Base-by-base conservation (phyloP, 2,888 invertebrate genomes). In the Trachelus tabidus region DNA sequence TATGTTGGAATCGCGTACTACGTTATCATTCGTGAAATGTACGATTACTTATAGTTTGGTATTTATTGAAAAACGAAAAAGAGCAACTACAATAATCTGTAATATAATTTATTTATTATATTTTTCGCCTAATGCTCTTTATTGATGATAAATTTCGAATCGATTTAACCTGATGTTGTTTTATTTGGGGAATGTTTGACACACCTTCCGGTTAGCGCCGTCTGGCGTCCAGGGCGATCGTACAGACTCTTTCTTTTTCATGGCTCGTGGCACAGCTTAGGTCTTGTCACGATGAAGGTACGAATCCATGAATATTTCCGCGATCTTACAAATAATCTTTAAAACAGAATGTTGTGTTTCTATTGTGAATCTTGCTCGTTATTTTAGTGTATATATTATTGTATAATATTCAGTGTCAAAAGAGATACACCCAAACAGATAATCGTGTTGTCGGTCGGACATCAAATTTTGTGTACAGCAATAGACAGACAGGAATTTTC, bases 221-320 rank as follows among this genome's bases (percentile, higher is more conserved):
- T 56, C 56, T 56, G 56, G 23, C 56, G 56, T 56, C 23, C 56
- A 56, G 9, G 1, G 1, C 23, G 23, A 56, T 23, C 56, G 23
- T 34, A 31, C 12, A 31, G 33, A 31, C 71, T 83, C 85, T 86
- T 85, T 86, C 83, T 83, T 79, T 85, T 86, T 85, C 83, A 84
- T 85, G 85, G 84, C 83, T 84, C 81, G 84, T 85, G 85, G 81
- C 79, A 81, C 73, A 75, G 82, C 82, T 79, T 81, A 77, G 78
- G 77, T 83, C 79, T 75, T 79, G 83, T 83, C 82, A 83, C 84
- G 79, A 89, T 89, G 86, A 86, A 86, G 84, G 86, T 86, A 83
- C 69, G 75, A 84, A 87, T 87, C 85, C 76, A 73, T 68, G 76
- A 81, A 84, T 84, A 83, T 85, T 79, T 74, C 11, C 73, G 73